phyloP scores from a whole-genome alignment of 1,140 invertebrate species.

The Thaumetopoea pityocampa region DNA sequence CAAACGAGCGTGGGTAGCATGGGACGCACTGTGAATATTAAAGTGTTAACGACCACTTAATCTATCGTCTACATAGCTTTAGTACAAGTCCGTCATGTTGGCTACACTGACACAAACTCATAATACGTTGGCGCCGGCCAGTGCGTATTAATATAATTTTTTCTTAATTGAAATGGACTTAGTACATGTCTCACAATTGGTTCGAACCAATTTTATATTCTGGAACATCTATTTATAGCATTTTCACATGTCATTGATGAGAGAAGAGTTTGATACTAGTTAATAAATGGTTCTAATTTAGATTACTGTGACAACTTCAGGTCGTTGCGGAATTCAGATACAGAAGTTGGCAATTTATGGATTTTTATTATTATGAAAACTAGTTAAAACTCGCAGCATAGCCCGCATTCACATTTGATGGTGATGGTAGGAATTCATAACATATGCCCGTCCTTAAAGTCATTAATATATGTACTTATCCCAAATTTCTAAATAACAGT shows the following conservation, averaged over 20 bases:
- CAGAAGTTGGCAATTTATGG: too few relatives aligned
- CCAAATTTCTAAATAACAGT: too few relatives aligned
- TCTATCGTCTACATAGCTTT: neutral
- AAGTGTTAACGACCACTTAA: constrained; percentile 8
- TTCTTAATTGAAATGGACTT: constrained; percentile 56
- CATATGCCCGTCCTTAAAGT: too few relatives aligned
- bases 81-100: neutral
- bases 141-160: constrained; percentile 57
- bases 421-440: too few relatives aligned
- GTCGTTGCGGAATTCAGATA: too few relatives aligned
- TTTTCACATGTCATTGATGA: constrained; percentile 20
- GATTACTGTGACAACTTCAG: too few relatives aligned
- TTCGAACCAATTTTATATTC: constrained; percentile 38
- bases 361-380: too few relatives aligned
- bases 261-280: constrained; percentile 13
- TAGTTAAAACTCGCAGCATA: too few relatives aligned
- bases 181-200: constrained; percentile 38
- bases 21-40: constrained; percentile 11
- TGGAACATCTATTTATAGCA: constrained; percentile 45
- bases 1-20: constrained; percentile 5
- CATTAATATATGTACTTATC: too few relatives aligned
- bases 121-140: constrained; percentile 45
- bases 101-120: constrained; percentile 10
- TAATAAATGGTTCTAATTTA: constrained; percentile 1
- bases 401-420: too few relatives aligned